Base-by-base conservation (phyloP, 2,888 invertebrate species). In the Eucera pruinosa region DNA sequence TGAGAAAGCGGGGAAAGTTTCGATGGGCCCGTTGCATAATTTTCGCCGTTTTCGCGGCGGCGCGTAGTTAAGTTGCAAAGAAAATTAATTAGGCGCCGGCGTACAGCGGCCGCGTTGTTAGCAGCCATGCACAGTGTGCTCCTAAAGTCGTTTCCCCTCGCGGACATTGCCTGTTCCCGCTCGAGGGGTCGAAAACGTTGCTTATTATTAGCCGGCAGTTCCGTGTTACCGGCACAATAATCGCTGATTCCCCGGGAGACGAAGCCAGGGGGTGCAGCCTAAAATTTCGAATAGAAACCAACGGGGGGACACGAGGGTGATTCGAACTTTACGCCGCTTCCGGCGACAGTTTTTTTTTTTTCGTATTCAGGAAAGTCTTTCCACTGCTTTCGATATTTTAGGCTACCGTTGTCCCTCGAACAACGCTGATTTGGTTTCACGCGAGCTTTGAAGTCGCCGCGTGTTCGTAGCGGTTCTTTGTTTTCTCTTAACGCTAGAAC, bases 1-100 rank as follows among this genome's bases (percentile, higher is more conserved):
- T 76, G 76, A 80, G 82, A 80, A 78, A 80, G 80, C 68, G 70
- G 18, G 57, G 62, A 80, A 83, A 82, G 83, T 83, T 82, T 83
- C 66, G 74, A 78, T 74, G 78, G 69, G 61, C 57, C n/a, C 54
- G 43, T 70, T 72, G 78, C 68, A 68, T 74, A 78, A 80, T 83
- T 82, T 80, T 68, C 83, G 78, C 50, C 60, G 64, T 83, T 78
- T 78, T 62, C 66, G 58, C 71, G 62, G 48, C 62, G 62, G 64
- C 72, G 43, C 80, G 57, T 66, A 80, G 82, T 82, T 80, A 69
- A 73, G 82, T 71, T 73, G 75, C 73, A 84, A 84, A 82, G 84
- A 84, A 84, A 84, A 84, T 84, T 84, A 85, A 85, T 84, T 84
- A 85, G 79, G 68, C 78, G 72, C 27, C 83, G 58, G 54, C 45